phyloP scores from a whole-genome alignment of 2,888 invertebrate species.

The Lithophane leautieri region DNA sequence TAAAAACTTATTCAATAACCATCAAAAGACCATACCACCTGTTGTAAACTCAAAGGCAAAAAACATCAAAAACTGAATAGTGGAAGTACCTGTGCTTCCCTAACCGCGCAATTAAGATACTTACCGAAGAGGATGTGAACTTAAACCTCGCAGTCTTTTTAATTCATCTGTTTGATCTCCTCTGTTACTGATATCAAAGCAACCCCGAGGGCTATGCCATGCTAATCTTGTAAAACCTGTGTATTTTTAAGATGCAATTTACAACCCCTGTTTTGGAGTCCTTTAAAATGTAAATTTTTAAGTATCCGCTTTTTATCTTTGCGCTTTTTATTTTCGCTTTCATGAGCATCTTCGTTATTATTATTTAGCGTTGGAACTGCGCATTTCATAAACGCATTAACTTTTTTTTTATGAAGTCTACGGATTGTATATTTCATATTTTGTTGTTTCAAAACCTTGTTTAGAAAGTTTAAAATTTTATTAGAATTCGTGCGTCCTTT shows the following conservation, averaged over 20 bases:
- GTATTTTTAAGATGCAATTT: slow-evolving; percentile 86
- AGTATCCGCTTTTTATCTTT: slow-evolving; percentile 70
- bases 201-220: slow-evolving; percentile 74
- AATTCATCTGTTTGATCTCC: slow-evolving; percentile 82
- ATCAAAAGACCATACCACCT: slow-evolving; percentile 8
- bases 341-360: slow-evolving; percentile 67
- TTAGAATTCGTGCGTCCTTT: background rate
- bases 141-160: slow-evolving; percentile 72
- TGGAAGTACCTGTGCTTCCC: slow-evolving; percentile 54
- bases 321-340: slow-evolving; percentile 69
- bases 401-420: slow-evolving; percentile 44
- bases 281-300: slow-evolving; percentile 82
- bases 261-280: slow-evolving; percentile 80
- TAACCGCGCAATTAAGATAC: slow-evolving; percentile 65
- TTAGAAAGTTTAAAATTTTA: background rate
- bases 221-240: slow-evolving; percentile 85
- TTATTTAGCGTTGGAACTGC: slow-evolving; percentile 59
- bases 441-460: slow-evolving; percentile 5
- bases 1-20: slow-evolving; percentile 1
- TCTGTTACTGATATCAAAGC: slow-evolving; percentile 84
- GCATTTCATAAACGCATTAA: slow-evolving; percentile 46
- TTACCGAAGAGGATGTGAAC: slow-evolving; percentile 59
- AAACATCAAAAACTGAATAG: slow-evolving; percentile 50
- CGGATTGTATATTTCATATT: slow-evolving; percentile 17
- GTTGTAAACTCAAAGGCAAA: slow-evolving; percentile 24